Conservation (phyloP, 53 echinoderm and acorn worm species). For the Stichopus horrens region DNA sequence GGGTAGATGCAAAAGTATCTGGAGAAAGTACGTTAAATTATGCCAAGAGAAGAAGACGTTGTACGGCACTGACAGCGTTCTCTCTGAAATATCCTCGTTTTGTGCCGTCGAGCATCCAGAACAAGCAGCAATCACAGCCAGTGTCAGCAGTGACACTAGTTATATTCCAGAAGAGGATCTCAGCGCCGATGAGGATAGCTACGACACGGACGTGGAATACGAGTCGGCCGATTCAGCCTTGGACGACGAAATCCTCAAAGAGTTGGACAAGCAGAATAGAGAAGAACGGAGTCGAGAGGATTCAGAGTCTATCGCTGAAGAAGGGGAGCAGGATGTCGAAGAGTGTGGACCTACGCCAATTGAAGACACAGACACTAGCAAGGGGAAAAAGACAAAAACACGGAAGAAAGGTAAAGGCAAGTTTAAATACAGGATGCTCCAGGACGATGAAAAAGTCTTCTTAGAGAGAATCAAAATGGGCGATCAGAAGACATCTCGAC, state of each 20-base stretch:
- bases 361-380: background rate
- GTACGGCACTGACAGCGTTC: background rate
- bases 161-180: background rate
- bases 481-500: background rate
- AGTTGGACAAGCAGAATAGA: background rate
- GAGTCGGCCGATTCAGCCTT: background rate
- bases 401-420: background rate
- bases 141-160: background rate
- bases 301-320: background rate
- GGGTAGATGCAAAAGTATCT: conserved; percentile 15
- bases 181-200: background rate
- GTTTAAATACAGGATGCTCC: background rate
- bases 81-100: background rate
- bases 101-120: background rate
- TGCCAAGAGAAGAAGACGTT: background rate
- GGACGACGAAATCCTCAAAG: background rate
- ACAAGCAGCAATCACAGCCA: fast-evolving
- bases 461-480: background rate
- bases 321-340: background rate
- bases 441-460: background rate
- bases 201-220: background rate
- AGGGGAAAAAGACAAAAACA: background rate
- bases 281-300: background rate
- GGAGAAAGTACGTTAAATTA: conserved; percentile 10
- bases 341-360: background rate